Evolutionary conservation across 2,888 invertebrate genomes (phyloP).

Genomic region (Pocota personata): DNA sequence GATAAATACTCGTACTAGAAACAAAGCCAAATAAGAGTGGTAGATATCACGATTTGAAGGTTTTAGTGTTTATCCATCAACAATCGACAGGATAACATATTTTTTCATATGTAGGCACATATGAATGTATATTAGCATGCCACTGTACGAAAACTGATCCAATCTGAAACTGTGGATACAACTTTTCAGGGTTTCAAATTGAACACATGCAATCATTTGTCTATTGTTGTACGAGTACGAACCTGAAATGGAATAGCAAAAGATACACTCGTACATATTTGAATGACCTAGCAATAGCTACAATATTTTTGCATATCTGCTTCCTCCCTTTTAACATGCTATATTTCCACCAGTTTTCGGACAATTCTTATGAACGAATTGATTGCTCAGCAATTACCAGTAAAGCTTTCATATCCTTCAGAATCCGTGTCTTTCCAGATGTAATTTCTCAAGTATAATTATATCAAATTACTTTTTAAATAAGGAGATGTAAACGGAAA

Average conservation of each 20-base stretch:
- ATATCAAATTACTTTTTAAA: background rate
- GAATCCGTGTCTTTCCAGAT: background rate
- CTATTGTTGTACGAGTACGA: constrained; percentile 22
- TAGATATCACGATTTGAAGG: constrained; percentile 34
- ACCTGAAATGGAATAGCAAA: constrained; percentile 26
- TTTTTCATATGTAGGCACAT: background rate
- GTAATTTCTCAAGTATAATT: background rate
- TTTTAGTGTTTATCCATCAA: constrained; percentile 38
- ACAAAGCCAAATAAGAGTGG: background rate
- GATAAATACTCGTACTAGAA: constrained; percentile 3
- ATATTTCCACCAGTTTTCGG: background rate
- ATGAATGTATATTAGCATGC: constrained; percentile 1
- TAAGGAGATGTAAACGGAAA: background rate
- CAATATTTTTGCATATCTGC: background rate
- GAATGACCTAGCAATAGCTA: background rate
- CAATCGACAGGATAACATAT: constrained; percentile 37
- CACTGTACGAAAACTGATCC: background rate
- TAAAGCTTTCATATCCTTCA: background rate
- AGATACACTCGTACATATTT: background rate
- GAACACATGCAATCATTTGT: constrained; percentile 40
- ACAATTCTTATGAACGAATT: background rate
- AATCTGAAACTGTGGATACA: constrained; percentile 25
- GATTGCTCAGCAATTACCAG: background rate
- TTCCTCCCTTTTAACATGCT: background rate
- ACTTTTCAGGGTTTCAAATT: constrained; percentile 45